Evolutionary conservation across 92 coral and sea anemone genomes (phyloP).

Genomic region (Heliopora coerulea): DNA sequence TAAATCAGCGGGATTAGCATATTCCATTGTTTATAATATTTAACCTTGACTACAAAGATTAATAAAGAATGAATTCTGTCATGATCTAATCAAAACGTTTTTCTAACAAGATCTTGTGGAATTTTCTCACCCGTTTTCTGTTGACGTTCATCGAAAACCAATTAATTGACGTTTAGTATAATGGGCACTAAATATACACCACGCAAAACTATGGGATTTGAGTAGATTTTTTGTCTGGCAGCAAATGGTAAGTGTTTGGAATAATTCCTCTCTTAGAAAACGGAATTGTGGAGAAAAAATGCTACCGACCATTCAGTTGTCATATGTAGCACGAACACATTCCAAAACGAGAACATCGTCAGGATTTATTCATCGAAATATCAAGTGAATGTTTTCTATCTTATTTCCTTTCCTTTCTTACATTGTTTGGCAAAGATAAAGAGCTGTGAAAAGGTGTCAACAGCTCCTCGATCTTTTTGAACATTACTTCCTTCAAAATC

Average conservation of each 20-base stretch:
- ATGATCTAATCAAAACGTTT: constrained; percentile 32
- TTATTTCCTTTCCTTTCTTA: constrained; percentile 32
- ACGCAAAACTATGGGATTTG: neutral
- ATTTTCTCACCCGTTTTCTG: constrained; percentile 18
- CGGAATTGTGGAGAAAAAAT: no score
- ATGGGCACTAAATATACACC: constrained; percentile 19
- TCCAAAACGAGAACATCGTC: no score
- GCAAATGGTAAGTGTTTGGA: no score
- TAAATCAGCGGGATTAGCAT: constrained; percentile 44
- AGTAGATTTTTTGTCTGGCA: no score
- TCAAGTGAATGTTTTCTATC: constrained; percentile 29
- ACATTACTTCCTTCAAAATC: constrained; percentile 18
- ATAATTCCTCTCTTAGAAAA: neutral
- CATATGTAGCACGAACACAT: no score
- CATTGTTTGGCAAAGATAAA: constrained; percentile 44
- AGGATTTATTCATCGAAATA: constrained; percentile 13
- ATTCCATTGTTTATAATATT: constrained; percentile 35
- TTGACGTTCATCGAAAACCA: constrained; percentile 36
- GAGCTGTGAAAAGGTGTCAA: constrained; percentile 26
- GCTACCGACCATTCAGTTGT: no score
- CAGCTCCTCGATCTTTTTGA: constrained; percentile 30
- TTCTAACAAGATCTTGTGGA: constrained; percentile 39
- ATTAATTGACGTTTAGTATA: constrained; percentile 20
- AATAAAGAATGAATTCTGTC: constrained; percentile 39
- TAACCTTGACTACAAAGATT: constrained; percentile 40